Base-by-base conservation (phyloP, 1,140 invertebrate species). In the Planococcus citri region DNA sequence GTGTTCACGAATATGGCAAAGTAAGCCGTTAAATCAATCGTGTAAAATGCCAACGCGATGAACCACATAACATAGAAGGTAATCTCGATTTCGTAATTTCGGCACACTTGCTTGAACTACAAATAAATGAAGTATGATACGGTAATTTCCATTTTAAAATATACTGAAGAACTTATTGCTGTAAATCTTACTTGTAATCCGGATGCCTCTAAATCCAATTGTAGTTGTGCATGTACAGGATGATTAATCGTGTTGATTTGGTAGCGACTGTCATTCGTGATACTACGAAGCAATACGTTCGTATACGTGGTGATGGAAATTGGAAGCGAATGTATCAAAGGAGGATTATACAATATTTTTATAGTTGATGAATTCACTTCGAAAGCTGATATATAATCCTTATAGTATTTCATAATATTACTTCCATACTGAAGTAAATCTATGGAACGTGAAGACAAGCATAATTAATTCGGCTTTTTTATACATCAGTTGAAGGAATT, bases 181-280 rank as follows among this genome's bases (percentile, higher is more conserved):
- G n/a, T n/a, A n/a, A n/a, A n/a, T n/a, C n/a, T n/a, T n/a, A n/a
- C n/a, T n/a, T n/a, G n/a, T n/a, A n/a, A n/a, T n/a, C n/a, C n/a
- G n/a, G n/a, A n/a, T n/a, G n/a, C n/a, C n/a, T n/a, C n/a, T n/a
- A n/a, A n/a, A n/a, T n/a, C n/a, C n/a, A n/a, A n/a, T n/a, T n/a
- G n/a, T n/a, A n/a, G n/a, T 6, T 12, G 3, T 33, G 29, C 14
- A 60, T 12, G 29, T 33, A 87, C 78, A 1, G 86, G 86, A 76
- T 87, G 83, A 75, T 85, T 86, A 17, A 78, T 77, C 0, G 82
- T 81, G 17, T 78, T 76, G 70, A 87, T 83, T 9, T 78, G 78
- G 64, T 79, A 78, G 2, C 79, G 73, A 38, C 73, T 70, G 29
- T 76, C 74, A 27, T 22, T 27, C 58, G 68, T 20, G 29, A 73